phyloP scores from a whole-genome alignment of 2,113 vertebrate species.

The Bujurquina vittata region DNA sequence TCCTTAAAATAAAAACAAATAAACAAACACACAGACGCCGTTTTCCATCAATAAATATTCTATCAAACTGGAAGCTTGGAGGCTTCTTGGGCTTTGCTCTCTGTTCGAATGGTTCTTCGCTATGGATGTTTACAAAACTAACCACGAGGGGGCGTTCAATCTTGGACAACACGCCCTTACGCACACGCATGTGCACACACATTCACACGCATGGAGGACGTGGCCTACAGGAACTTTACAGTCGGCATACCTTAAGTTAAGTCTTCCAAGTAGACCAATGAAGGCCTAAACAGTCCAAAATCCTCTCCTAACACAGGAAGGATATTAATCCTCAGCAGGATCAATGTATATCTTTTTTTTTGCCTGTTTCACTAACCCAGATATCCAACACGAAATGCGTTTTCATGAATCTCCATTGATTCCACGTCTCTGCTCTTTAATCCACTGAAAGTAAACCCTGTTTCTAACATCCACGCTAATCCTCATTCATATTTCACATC shows the following conservation, averaged over 20 bases:
- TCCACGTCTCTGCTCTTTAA: slow-evolving; percentile 47
- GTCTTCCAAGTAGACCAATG: not conserved
- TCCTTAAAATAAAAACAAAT: not conserved
- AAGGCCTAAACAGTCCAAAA: not conserved
- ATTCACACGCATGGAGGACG: not conserved
- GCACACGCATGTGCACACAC: not conserved
- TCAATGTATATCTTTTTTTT: not conserved
- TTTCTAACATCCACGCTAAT: slow-evolving; percentile 51
- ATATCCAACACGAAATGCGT: slow-evolving; percentile 29
- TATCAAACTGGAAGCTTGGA: not conserved
- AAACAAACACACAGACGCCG: not conserved
- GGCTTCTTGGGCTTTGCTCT: not conserved
- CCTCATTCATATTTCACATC: slow-evolving; percentile 69
- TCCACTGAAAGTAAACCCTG: slow-evolving; percentile 51
- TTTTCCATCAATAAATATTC: not conserved
- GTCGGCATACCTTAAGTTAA: not conserved
- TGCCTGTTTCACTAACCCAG: not conserved
- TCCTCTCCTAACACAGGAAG: not conserved
- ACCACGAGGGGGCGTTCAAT: slow-evolving; percentile 76
- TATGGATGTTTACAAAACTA: not conserved
- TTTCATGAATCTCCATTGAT: slow-evolving; percentile 52
- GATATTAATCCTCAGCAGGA: not conserved
- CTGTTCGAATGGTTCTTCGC: not conserved
- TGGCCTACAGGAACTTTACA: not conserved
- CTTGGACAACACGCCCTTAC: not conserved